These are phyloP conservation scores for Dilophus febrilis DNA, from an alignment of 2,888 invertebrate genomes.

Conservation along the genomic window DNA sequence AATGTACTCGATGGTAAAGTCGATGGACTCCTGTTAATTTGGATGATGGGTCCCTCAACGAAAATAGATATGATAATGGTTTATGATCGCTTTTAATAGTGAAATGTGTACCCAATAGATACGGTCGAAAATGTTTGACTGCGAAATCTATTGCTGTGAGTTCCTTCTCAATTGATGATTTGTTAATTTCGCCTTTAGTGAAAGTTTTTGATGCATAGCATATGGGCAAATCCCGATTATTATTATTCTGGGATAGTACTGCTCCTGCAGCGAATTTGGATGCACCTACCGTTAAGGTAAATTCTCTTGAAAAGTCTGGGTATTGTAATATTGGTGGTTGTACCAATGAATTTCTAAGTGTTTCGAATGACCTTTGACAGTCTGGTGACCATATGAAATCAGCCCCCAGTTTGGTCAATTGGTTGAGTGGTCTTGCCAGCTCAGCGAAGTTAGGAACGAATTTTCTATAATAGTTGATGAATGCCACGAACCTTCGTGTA, in stretches of 20 bases:
- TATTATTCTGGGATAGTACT: constrained; percentile 7
- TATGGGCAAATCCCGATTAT: constrained; percentile 4
- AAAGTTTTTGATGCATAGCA: constrained; percentile 11
- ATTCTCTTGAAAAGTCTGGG: constrained; percentile 7
- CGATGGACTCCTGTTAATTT: constrained; percentile 14
- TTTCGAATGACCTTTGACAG: constrained; percentile 8
- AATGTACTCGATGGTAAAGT: constrained; percentile 12
- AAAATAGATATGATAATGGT: constrained; percentile 13
- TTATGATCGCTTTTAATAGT: constrained; percentile 12
- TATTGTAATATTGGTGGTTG: constrained; percentile 6
- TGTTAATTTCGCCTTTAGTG: constrained; percentile 14
- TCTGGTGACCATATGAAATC: constrained; percentile 6
- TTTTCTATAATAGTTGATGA: too few relatives aligned
- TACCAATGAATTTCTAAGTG: constrained; percentile 4
- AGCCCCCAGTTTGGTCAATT: constrained; percentile 1
- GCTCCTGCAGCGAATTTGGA: constrained; percentile 10
- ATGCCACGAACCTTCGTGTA: constrained; percentile 3
- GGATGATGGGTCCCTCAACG: constrained; percentile 13
- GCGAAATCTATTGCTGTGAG: constrained; percentile 13
- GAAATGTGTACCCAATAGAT: too few relatives aligned
- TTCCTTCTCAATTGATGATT: constrained; percentile 14
- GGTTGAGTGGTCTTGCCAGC: constrained; percentile 1
- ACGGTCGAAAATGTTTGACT: constrained; percentile 13
- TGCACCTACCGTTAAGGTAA: constrained; percentile 10
- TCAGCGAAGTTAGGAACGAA: constrained; percentile 7